phyloP scores from a whole-genome alignment of 2,888 invertebrate species.

The Erebia palarica region DNA sequence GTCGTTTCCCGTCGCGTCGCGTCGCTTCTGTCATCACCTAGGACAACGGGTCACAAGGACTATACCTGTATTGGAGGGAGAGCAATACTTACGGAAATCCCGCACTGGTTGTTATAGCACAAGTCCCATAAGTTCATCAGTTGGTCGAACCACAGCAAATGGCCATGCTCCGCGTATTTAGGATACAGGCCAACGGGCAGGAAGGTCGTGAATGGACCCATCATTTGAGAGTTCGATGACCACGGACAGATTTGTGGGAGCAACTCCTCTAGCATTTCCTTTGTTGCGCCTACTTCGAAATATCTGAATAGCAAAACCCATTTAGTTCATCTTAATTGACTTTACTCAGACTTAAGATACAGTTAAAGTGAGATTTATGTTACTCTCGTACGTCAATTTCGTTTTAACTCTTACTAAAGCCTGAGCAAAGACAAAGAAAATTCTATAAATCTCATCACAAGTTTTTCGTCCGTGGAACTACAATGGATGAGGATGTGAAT shows the following conservation, averaged over 20 bases:
- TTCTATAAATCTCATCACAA: no score
- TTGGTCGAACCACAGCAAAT: constrained; percentile 90
- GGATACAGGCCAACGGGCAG: constrained; percentile 88
- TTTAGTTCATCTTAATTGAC: no score
- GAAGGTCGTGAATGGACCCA: constrained; percentile 87
- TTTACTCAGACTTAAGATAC: no score
- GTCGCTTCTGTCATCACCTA: no score
- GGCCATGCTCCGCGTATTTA: constrained; percentile 84
- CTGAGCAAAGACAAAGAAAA: no score
- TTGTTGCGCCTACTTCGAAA: constrained; percentile 88
- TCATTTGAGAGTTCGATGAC: constrained; percentile 77
- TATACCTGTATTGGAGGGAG: neutral
- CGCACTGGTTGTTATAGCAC: constrained; percentile 87
- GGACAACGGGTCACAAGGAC: no score
- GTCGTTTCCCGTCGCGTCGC: no score
- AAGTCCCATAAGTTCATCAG: constrained; percentile 90
- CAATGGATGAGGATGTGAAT: no score
- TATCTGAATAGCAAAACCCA: constrained; percentile 74
- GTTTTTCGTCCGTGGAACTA: no score
- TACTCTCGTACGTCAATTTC: no score
- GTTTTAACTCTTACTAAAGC: no score
- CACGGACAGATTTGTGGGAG: constrained; percentile 91
- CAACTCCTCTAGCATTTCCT: constrained; percentile 93
- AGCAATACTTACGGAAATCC: constrained; percentile 76
- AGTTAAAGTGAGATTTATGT: no score